Evolutionary conservation across 2,113 vertebrate species (phyloP).

Genomic region (Anthoscopus minutus): DNA sequence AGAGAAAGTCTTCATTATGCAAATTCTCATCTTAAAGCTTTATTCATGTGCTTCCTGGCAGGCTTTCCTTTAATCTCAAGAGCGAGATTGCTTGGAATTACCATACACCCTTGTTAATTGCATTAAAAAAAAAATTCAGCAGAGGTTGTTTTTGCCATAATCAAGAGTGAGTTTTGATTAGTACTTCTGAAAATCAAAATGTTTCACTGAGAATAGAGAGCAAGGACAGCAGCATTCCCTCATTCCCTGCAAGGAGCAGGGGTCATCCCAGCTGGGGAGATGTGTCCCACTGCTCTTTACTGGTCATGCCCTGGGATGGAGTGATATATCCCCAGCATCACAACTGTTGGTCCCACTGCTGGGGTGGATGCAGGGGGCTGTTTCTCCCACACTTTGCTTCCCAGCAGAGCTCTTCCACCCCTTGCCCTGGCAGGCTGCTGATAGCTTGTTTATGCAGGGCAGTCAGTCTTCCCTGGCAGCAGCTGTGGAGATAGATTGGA

Average conservation of each 20-base stretch:
- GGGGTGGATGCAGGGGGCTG: background rate
- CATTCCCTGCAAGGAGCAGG: background rate
- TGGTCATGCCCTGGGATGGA: rapidly evolving
- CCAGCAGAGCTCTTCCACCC: background rate
- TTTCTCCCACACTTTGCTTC: background rate
- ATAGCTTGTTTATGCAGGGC: background rate
- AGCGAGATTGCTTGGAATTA: conserved; percentile 77
- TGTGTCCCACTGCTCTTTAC: background rate
- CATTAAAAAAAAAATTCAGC: conserved; percentile 65
- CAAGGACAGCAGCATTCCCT: background rate
- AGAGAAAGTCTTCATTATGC: conserved; percentile 72
- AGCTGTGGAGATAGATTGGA: background rate
- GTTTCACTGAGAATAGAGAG: conserved; percentile 16
- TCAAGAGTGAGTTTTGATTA: conserved; percentile 76
- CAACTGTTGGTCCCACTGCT: background rate
- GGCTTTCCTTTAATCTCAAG: conserved; percentile 76
- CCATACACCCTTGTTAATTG: conserved; percentile 75
- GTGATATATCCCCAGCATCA: rapidly evolving
- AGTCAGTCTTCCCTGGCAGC: background rate
- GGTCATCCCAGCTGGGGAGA: background rate
- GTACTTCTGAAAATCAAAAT: conserved; percentile 69
- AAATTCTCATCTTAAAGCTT: conserved; percentile 77
- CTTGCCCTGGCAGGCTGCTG: rapidly evolving
- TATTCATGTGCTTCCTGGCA: conserved; percentile 76
- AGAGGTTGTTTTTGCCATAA: conserved; percentile 75